Base-by-base conservation (phyloP, 2,113 vertebrate species). In the Bagarius yarrelli region DNA sequence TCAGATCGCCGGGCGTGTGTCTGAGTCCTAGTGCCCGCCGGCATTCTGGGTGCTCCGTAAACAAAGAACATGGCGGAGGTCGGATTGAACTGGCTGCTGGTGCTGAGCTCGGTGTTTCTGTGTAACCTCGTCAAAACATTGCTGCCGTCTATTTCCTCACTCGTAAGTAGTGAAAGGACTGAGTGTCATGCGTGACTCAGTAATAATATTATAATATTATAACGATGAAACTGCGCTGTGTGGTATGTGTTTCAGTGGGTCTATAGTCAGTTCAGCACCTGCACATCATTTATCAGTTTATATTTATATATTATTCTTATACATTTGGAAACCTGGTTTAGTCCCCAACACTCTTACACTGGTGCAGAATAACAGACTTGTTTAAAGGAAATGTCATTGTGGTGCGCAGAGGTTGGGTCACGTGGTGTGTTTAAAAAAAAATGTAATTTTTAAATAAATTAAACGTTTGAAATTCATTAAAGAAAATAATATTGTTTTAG, bases 61-160 rank as follows among this genome's bases (percentile, higher is more conserved):
- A 74, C 78, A 86, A 70, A 67, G 64, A 93, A 93, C 66, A 94
- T 94, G 93, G 93, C 92, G 86, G 32, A 88, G 12, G 84, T 88
- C 5, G 86, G 86, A 13, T 92, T 81, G 75, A 91, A 90, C 27
- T 92, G 92, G 91, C 88, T 92, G 5, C 84, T 94, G 47, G 91
- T 94, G 50, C 85, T 92, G 32, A 81, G 85, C 1, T 92, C 90
- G 8, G 92, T 93, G 16, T 93, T 93, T 87, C 76, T 93, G 25
- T 93, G 92, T 52, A 93, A 92, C 63, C 88, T 93, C 19, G 87
- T 94, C 83, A 93, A 93, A 89, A 87, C 86, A 55, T 87, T 91
- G 0, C 85, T 93, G 5, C 91, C 92, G 2, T 85, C 79, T 2
- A 90, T 93, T n/a, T 91, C 91, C 0, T 92, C 91, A 4, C 87